Evolutionary conservation across 1,140 invertebrate species (phyloP), one percentile per base, ranked within the genome.

Genomic region (Polyergus mexicanus): DNA sequence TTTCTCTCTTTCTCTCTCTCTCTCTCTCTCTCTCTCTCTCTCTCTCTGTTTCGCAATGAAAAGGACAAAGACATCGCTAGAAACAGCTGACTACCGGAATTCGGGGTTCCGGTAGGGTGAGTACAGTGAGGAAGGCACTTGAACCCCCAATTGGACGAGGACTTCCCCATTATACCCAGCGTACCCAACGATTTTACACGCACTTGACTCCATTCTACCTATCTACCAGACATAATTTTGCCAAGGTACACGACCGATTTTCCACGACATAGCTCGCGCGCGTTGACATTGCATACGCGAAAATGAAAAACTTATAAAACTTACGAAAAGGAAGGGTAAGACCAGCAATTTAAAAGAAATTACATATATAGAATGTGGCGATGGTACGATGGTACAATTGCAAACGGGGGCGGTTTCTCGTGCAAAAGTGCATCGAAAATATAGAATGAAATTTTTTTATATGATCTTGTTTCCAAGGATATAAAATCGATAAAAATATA

Each of bases 61-160:
- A 84, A 88, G 85, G 89, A 92, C 88, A 76, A 91, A 88, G 92
- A 92, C 85, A 91, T 90, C 85, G 91, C 88, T 87, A 91, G 87
- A 91, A 95, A 95, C 94, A 95, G 94, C 94, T 95, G 94, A 94
- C 94, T 94, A 94, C 93, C 94, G 93, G 94, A 95, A 95, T 95
- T 93, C 89, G 91, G 90, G 91, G 92, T 94, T 93, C 91, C 93
- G 90, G 94, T 94, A 93, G 94, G 94, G 92, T 93, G 92, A 92
- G 92, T 78, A 86, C 90, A 81, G 85, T 71, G 84, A 90, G 86
- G 85, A 90, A 92, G 90, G 84, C 92, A 94, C 93, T 94, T 92
- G 93, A 94, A 93, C 93, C 94, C 93, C 94, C 93, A 93, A 94
- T 94, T 92, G 90, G 91, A 92, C 88, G 81, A 90, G 71, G 89